Evolutionary conservation across 2,888 invertebrate species (phyloP), one percentile per base, ranked within the genome.

Genomic region (Trichogramma dendrolimi): DNA sequence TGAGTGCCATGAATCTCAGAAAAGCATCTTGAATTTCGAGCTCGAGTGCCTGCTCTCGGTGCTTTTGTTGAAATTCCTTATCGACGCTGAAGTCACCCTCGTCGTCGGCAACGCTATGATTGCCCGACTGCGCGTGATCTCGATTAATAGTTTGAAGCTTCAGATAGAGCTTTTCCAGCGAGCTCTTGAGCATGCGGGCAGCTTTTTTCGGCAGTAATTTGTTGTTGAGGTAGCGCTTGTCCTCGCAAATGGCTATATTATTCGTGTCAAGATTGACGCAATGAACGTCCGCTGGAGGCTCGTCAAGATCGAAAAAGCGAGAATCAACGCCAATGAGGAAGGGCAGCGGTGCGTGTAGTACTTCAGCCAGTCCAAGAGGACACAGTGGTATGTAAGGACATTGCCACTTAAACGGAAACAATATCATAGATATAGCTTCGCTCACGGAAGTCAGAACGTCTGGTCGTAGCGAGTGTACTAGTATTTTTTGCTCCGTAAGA

Each of bases 401-500:
- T 80, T 98, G 97, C 99, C 99, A 99, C 80, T 96, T 96, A 80
- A 99, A 97, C 0, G 99, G 99, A 79, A 99, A 99, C 71, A 98
- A 85, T 72, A 99, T 84, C 78, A 92, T 90, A 10, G 95, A 92
- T 41, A 98, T 90, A 46, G 98, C 97, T 84, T 99, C 99, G 10
- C 96, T 94, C 6, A 97, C 96, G 48, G 95, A 92, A 42, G 99
- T 99, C 64, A 99, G 81, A 5, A 96, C 96, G 79, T 96, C 95
- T 2, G 98, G 96, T 72, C 92, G 85, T 58, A 98, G 83, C 8
- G 97, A 97, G 81, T 98, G 97, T 76, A 98, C 92, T 61, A 97
- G 84, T 75, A 98, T 91, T 82, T 99, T 99, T 81, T 98, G 96
- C 80, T 99, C 99, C 1, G 96, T 92, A 70, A 99, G 84, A 10